Base-by-base conservation (phyloP, 1,140 invertebrate genomes). In the Macrostomum lignano region DNA sequence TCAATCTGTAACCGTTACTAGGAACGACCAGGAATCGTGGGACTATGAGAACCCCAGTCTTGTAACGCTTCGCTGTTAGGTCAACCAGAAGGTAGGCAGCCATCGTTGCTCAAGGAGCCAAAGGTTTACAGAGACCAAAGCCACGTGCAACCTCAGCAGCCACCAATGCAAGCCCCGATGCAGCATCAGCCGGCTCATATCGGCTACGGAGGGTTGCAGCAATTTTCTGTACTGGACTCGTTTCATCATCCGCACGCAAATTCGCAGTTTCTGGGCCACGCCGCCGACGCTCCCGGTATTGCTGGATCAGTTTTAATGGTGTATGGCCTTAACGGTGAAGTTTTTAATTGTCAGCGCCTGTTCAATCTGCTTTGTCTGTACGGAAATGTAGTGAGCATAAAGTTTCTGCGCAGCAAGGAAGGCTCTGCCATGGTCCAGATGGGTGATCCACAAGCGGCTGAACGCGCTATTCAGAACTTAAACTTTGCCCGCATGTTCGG, bases 401-500 rank as follows among this genome's bases (percentile, higher is more conserved):
- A 94, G 62, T 94, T 94, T 60, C 63, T 96, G 52, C 91, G 88
- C 62, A 88, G 77, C 34, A 94, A 94, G 62, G 81, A 91, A 49
- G 86, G 86, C 33, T 86, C 82, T 36, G 84, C 84, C n/a, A 96
- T 98, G 84, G 75, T 94, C 37, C 82, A 96, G 55, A 84, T 98
- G 79, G 82, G 82, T 9, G 81, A 91, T 54, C 67, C 69, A n/a
- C 66, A 78, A 29, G 74, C 82, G 5, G 79, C 91, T 2, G 79
- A 91, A 54, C 63, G 82, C 43, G 81, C 74, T 49, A 72, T 96
- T 31, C 73, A 76, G 44, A 79, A 91, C 56, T 65, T 96, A 33
- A 88, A 91, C 62, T 79, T 84, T 49, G 69, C 73, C 39, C 71
- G 70, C 36, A 71, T 88, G 42, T 82, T 73, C 48, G 64, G 58